A percentile compares a stretch with the other conserved stretches of the same genome.
phyloP scores from a whole-genome alignment of 2,797 vertebrate genomes.

The Lepus townsendii region DNA sequence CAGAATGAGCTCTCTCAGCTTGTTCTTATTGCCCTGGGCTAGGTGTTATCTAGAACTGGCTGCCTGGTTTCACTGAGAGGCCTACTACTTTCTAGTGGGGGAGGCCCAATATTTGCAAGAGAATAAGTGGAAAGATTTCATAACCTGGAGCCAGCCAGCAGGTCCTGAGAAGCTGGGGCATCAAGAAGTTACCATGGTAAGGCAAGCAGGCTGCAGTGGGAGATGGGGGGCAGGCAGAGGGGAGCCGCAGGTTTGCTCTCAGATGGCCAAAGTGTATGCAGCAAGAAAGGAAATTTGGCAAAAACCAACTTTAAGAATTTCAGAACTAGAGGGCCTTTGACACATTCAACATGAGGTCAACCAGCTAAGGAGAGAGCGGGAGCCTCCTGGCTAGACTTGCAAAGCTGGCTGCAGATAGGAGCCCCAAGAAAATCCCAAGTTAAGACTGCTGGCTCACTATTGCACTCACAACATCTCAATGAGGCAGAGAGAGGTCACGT shows the following conservation, averaged over 20 bases:
- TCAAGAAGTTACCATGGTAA: not conserved
- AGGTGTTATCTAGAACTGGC: conserved; percentile 4
- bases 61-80: not conserved
- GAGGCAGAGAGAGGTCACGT: not conserved
- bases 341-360: not conserved
- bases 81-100: not conserved
- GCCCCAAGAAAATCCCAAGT: not conserved
- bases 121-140: not conserved
- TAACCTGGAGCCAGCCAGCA: not conserved
- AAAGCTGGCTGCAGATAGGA: not conserved
- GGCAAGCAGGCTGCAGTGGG: not conserved
- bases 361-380: not conserved
- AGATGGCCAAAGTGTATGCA: not conserved
- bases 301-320: not conserved
- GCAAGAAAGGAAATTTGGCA: not conserved
- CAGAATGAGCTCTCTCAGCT: not conserved
- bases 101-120: not conserved
- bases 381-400: not conserved
- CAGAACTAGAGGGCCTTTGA: not conserved
- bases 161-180: not conserved
- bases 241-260: not conserved
- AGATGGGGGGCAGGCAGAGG: not conserved
- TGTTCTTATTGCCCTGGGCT: not conserved
- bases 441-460: not conserved
- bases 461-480: not conserved